Conservation (phyloP, 2,113 vertebrate species). For the Paramormyrops kingsleyae region DNA sequence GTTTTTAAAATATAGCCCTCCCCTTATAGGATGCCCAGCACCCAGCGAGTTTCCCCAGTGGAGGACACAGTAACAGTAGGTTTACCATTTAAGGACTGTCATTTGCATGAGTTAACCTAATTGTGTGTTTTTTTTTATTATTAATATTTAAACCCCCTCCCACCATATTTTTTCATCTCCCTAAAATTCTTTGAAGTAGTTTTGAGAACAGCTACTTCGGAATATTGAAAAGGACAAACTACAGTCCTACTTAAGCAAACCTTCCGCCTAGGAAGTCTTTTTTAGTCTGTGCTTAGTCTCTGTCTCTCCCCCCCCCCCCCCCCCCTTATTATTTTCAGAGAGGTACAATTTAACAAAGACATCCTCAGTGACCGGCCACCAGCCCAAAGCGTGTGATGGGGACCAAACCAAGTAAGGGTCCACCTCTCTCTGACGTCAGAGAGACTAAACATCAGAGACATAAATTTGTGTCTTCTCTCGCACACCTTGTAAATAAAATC, state of each 20-base stretch:
- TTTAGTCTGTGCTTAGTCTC: not conserved
- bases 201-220: not conserved
- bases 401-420: slow-evolving; percentile 57
- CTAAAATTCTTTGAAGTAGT: not conserved
- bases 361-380: slow-evolving; percentile 73
- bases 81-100: slow-evolving; percentile 32
- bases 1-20: not conserved
- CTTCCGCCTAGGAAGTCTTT: not conserved
- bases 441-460: not conserved
- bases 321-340: slow-evolving; percentile 58
- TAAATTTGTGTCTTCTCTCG: not conserved
- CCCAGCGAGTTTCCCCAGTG: slow-evolving; percentile 65
- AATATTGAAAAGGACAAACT: not conserved
- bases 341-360: slow-evolving; percentile 81
- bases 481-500: not conserved
- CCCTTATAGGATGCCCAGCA: slow-evolving; percentile 73
- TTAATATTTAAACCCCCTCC: not conserved
- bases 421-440: not conserved
- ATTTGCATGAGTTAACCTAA: not conserved
- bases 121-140: not conserved
- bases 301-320: not conserved
- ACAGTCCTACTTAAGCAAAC: not conserved
- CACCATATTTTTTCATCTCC: not conserved
- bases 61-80: slow-evolving; percentile 94
- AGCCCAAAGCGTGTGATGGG: slow-evolving; percentile 71